Evolutionary conservation across 2,797 vertebrate species (phyloP).

Genomic region (Enteromius unitaeniatus): DNA sequence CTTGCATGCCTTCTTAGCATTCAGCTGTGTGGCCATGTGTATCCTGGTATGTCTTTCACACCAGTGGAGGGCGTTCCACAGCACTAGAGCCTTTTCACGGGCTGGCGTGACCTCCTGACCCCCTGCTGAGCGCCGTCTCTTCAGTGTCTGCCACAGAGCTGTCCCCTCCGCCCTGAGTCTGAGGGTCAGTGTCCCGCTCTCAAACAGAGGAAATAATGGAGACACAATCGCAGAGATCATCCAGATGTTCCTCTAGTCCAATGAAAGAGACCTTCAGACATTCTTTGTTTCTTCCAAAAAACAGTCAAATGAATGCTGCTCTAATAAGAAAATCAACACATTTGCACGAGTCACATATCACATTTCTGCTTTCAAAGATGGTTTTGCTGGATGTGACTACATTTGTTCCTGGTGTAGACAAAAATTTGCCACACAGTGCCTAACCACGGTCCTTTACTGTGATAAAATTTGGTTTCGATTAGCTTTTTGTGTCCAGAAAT

Average conservation of each 20-base stretch:
- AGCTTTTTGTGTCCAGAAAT: not conserved
- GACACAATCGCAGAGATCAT: conserved; percentile 15
- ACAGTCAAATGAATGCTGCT: not conserved
- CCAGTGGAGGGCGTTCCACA: conserved; percentile 46
- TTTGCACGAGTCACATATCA: not conserved
- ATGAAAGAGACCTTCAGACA: conserved; percentile 9
- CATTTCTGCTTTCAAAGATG: not conserved
- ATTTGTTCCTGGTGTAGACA: not conserved
- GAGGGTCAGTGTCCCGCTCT: conserved; percentile 30
- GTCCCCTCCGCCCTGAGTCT: conserved; percentile 2
- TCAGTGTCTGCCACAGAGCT: conserved; percentile 19
- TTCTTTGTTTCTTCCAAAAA: not conserved
- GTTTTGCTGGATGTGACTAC: not conserved
- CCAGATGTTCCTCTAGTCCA: conserved; percentile 26
- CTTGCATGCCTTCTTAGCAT: conserved; percentile 61
- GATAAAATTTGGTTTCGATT: not conserved
- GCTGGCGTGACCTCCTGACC: conserved; percentile 49
- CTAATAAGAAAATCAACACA: not conserved
- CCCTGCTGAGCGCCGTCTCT: conserved; percentile 16
- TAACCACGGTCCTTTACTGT: not conserved
- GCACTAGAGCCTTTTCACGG: conserved; percentile 34
- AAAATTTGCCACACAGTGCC: not conserved
- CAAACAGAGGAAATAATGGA: conserved; percentile 15
- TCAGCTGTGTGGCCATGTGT: conserved; percentile 61
- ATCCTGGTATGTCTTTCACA: conserved; percentile 49